Evolutionary conservation across 2,113 vertebrate genomes (phyloP).

Genomic region (Petaurus breviceps): DNA sequence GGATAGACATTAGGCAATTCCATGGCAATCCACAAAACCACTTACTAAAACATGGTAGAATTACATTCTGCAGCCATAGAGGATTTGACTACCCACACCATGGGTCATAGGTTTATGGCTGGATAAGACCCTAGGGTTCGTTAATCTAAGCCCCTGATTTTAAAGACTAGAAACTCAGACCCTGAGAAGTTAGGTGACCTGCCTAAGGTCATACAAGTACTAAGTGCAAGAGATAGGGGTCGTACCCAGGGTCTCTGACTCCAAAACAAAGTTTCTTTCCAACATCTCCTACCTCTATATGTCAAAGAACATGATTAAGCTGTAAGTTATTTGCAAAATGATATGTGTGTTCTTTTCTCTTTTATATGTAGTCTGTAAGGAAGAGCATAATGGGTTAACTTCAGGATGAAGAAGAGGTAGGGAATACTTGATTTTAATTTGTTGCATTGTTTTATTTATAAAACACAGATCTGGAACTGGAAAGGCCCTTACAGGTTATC

Average conservation of each 20-base stretch:
- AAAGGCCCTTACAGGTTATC: background rate
- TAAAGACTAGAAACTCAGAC: background rate
- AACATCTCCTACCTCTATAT: background rate
- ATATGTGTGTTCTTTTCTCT: background rate
- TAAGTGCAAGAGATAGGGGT: background rate
- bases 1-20: background rate
- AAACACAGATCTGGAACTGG: background rate
- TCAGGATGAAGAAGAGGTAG: background rate
- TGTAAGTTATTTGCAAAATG: background rate
- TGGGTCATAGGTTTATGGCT: background rate
- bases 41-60: background rate
- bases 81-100: background rate
- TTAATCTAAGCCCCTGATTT: background rate
- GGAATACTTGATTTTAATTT: conserved; percentile 9
- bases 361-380: background rate
- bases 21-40: background rate
- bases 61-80: background rate
- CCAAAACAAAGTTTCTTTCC: background rate
- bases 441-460: conserved; percentile 8
- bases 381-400: background rate
- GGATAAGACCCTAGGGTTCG: background rate
- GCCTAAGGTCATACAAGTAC: background rate
- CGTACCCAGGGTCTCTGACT: background rate
- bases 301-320: background rate
- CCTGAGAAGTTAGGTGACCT: background rate